phyloP scores from a whole-genome alignment of 2,797 vertebrate species.

The Sebastes diploproa region DNA sequence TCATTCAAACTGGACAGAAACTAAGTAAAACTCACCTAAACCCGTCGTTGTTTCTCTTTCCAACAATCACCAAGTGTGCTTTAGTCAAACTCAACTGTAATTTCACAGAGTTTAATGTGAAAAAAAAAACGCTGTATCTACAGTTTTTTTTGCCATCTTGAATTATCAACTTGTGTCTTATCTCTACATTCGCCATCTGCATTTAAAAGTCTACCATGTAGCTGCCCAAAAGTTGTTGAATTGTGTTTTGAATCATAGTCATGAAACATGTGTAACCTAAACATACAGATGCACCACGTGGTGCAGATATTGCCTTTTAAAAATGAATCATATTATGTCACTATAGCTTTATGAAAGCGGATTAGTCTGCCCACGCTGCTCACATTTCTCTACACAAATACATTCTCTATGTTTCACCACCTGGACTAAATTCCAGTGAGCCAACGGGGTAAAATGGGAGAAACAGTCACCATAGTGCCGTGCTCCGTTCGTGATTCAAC shows the following conservation, averaged over 20 bases:
- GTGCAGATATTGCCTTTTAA: constrained; percentile 11
- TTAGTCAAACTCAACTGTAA: too few species aligned
- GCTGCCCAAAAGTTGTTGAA: not conserved
- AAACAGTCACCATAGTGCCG: not conserved
- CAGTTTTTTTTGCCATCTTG: not conserved
- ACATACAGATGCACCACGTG: not conserved
- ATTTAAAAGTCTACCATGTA: not conserved
- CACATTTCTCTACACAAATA: constrained; percentile 7
- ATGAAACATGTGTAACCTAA: not conserved
- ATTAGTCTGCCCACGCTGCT: constrained; percentile 35
- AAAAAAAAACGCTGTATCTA: too few species aligned
- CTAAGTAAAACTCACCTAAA: too few species aligned
- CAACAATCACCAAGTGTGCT: too few species aligned
- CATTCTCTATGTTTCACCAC: not conserved
- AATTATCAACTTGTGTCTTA: not conserved
- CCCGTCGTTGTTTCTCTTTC: too few species aligned
- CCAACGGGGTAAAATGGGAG: not conserved
- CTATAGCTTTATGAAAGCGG: constrained; percentile 7
- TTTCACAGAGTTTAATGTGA: too few species aligned
- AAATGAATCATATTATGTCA: constrained; percentile 17
- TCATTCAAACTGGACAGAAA: too few species aligned
- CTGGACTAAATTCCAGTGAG: not conserved
- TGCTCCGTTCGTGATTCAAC: not conserved
- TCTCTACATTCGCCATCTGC: not conserved
- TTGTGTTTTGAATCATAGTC: not conserved